phyloP scores from a whole-genome alignment of 2,113 vertebrate species.

The Poeciliopsis retropinna region DNA sequence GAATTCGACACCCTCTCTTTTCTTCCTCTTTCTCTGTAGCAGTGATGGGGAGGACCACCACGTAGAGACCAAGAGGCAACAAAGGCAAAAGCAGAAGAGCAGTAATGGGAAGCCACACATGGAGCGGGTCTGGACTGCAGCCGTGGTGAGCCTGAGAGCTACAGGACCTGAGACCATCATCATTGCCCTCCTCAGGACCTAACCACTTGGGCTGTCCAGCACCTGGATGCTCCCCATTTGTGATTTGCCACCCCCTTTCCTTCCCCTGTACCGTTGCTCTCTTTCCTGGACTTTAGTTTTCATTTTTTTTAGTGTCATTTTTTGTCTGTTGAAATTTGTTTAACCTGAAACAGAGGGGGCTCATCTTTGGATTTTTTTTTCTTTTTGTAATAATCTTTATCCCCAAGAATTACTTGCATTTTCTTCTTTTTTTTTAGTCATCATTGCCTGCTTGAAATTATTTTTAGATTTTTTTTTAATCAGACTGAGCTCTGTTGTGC shows the following conservation, averaged over 20 bases:
- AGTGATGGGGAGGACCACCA: conserved; percentile 89
- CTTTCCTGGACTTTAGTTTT: conserved; percentile 54
- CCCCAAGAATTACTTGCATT: conserved; percentile 31
- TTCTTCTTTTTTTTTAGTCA: conserved; percentile 16
- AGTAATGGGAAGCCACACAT: conserved; percentile 91
- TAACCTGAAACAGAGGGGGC: conserved; percentile 49
- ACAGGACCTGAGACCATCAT: conserved; percentile 58
- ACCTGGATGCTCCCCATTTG: conserved; percentile 72
- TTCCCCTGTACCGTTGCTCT: conserved; percentile 53
- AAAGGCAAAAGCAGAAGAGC: conserved; percentile 77
- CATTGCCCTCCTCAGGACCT: conserved; percentile 72
- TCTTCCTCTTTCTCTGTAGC: conserved; percentile 74
- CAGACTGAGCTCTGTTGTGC: conserved; percentile 49
- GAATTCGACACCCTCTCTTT: conserved; percentile 44
- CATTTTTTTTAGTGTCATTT: conserved; percentile 55
- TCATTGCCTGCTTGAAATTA: conserved; percentile 46
- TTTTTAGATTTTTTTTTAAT: conserved; percentile 66
- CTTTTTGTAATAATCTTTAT: conserved; percentile 34
- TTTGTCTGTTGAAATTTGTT: conserved; percentile 42
- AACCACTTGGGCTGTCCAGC: conserved; percentile 74
- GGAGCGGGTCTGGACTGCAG: conserved; percentile 91
- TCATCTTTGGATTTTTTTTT: conserved; percentile 45
- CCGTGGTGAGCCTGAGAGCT: conserved; percentile 86
- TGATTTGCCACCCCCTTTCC: conserved; percentile 46
- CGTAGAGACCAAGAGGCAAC: conserved; percentile 86